Evolutionary conservation across 2,797 vertebrate genomes (phyloP).

Genomic region (Pampus argenteus): DNA sequence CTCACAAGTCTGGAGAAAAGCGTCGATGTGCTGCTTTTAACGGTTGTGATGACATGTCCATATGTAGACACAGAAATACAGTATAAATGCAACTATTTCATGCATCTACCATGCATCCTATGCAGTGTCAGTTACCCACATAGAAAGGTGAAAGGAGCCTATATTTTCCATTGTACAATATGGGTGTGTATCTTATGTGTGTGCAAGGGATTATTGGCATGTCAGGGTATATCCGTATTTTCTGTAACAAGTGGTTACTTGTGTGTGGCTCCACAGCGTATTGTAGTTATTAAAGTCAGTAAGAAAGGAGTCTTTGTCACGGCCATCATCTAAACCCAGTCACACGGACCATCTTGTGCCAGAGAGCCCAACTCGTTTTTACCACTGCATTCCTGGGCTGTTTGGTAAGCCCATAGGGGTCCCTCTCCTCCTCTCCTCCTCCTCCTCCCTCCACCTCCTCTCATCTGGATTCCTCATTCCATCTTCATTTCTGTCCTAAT

Average conservation of each 20-base stretch:
- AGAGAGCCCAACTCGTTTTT: conserved; percentile 84
- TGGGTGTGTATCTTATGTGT: conserved; percentile 26
- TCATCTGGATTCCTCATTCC: conserved; percentile 67
- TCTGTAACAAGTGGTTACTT: conserved; percentile 78
- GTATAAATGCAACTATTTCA: not conserved
- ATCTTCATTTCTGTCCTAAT: conserved; percentile 69
- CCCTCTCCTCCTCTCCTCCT: conserved; percentile 36
- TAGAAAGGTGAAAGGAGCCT: conserved; percentile 10
- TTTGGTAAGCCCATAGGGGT: conserved; percentile 81
- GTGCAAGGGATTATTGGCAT: conserved; percentile 22
- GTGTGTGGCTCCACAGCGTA: conserved; percentile 67
- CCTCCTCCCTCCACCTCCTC: conserved; percentile 30
- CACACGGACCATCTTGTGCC: conserved; percentile 86
- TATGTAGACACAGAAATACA: not conserved
- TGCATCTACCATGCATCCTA: not conserved
- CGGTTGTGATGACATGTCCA: not conserved
- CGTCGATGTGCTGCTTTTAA: not conserved
- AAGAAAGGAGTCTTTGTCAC: conserved; percentile 91
- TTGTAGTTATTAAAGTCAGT: conserved; percentile 81
- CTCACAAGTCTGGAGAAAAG: not conserved
- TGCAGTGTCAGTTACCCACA: conserved; percentile 14
- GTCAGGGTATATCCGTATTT: conserved; percentile 53
- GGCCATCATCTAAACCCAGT: conserved; percentile 82
- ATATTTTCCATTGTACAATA: conserved; percentile 26
- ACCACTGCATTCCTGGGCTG: conserved; percentile 84